Evolutionary conservation across 2,888 invertebrate species (phyloP).

Genomic region (Dynastes maya): DNA sequence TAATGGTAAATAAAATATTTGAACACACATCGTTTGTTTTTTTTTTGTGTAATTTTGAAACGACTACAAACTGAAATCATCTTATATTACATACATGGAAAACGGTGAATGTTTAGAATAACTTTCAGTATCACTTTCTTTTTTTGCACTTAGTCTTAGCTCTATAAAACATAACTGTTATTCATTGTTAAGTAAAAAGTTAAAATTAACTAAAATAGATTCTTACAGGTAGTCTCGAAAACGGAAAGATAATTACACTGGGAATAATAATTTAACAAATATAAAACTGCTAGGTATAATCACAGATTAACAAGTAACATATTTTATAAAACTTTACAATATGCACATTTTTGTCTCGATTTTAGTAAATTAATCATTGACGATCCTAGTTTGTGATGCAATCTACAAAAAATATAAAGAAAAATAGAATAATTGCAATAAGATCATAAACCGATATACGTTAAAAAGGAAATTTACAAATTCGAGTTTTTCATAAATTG

Average conservation of each 20-base stretch:
- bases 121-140: slow-evolving; percentile 40
- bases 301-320: slow-evolving; percentile 62
- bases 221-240: background rate
- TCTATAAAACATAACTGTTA: slow-evolving; percentile 23
- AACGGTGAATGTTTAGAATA: slow-evolving; percentile 38
- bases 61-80: slow-evolving; percentile 14
- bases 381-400: slow-evolving; percentile 29
- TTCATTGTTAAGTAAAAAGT: slow-evolving; percentile 9
- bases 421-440: background rate
- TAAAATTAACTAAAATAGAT: slow-evolving; percentile 4
- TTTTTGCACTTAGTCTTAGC: slow-evolving; percentile 39
- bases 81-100: slow-evolving; percentile 31
- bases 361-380: slow-evolving; percentile 37
- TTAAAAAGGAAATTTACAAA: no score
- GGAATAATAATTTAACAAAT: slow-evolving; percentile 42
- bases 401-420: slow-evolving; percentile 19
- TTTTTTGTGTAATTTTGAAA: slow-evolving; percentile 5
- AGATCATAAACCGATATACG: no score
- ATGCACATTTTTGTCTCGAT: slow-evolving; percentile 55
- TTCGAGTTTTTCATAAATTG: slow-evolving; percentile 23
- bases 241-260: slow-evolving; percentile 33
- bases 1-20: slow-evolving; percentile 32
- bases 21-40: slow-evolving; percentile 41
- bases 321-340: slow-evolving; percentile 60
- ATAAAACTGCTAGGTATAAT: slow-evolving; percentile 60